phyloP scores from a whole-genome alignment of 2,797 vertebrate species.

The Thaleichthys pacificus region DNA sequence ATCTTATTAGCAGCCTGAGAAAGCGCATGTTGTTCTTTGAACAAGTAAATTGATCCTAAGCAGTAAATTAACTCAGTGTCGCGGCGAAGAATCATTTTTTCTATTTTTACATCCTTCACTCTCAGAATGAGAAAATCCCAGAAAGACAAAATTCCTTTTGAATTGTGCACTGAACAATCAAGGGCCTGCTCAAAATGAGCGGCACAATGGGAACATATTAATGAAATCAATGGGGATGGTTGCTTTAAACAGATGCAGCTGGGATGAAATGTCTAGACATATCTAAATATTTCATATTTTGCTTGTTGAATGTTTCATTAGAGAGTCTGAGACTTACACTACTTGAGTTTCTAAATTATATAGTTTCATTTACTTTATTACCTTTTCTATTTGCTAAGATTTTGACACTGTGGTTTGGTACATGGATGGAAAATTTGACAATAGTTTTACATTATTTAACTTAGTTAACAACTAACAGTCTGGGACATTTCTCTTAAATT shows the following conservation, averaged over 20 bases:
- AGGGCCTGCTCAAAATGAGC: conserved; percentile 11
- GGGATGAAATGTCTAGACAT: conserved; percentile 37
- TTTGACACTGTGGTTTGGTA: no score
- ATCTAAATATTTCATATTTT: conserved; percentile 16
- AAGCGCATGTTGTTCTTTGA: conserved; percentile 53
- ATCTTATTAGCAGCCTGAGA: conserved; percentile 66
- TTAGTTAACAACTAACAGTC: no score
- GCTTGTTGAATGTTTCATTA: conserved; percentile 16
- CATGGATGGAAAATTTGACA: no score
- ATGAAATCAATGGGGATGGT: conserved; percentile 9
- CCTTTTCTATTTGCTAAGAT: no score
- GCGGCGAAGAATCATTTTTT: conserved; percentile 50
- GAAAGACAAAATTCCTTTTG: conserved; percentile 39
- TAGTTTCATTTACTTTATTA: no score
- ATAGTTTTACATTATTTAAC: no score
- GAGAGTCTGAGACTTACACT: conserved; percentile 16
- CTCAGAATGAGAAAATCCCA: conserved; percentile 33
- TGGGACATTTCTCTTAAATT: no score
- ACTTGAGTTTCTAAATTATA: neutral
- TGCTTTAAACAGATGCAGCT: conserved; percentile 4
- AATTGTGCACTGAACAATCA: neutral
- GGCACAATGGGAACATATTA: conserved; percentile 12
- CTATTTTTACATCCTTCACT: conserved; percentile 30
- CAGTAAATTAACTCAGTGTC: conserved; percentile 55
- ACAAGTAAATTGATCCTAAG: conserved; percentile 68